A percentile compares a stretch with the other conserved stretches of the same genome.
These are phyloP conservation scores for Schmidtea mediterranea DNA, from an alignment of 1,140 invertebrate species.

Conservation along the genomic window DNA sequence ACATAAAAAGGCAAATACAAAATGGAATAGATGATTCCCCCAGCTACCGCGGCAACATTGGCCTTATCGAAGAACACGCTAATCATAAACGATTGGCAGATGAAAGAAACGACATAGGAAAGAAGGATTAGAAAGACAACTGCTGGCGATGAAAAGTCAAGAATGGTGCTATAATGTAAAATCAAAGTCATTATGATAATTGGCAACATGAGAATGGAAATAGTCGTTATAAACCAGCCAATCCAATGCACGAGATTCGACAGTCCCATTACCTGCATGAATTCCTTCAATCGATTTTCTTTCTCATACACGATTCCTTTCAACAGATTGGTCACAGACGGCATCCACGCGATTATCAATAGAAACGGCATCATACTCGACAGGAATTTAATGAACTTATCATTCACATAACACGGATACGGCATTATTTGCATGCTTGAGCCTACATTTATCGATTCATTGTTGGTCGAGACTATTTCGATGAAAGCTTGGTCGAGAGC, in stretches of 20 bases:
- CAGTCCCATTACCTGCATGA: conserved; percentile 37
- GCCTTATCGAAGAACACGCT: conserved; percentile 35
- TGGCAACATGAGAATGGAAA: conserved; percentile 31
- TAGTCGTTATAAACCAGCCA: conserved; percentile 35
- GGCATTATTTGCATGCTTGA: conserved; percentile 36
- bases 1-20: conserved; percentile 37
- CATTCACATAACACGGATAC: conserved; percentile 41
- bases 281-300: conserved; percentile 33
- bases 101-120: conserved; percentile 31
- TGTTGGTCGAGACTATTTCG: no score
- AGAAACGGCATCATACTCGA: conserved; percentile 40
- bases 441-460: conserved; percentile 15
- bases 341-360: conserved; percentile 36
- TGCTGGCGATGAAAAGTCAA: no score
- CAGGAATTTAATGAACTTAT: conserved; percentile 31
- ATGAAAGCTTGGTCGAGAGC: no score
- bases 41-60: conserved; percentile 40
- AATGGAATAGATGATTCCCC: conserved; percentile 41
- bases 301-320: conserved; percentile 43
- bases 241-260: conserved; percentile 34
- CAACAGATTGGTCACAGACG: conserved; percentile 47
- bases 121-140: conserved; percentile 23
- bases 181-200: conserved; percentile 28
- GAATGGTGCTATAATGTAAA: no score
- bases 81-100: conserved; percentile 33